Evolutionary conservation across 2,888 invertebrate species (phyloP).

Genomic region (Oligia fasciuncula): DNA sequence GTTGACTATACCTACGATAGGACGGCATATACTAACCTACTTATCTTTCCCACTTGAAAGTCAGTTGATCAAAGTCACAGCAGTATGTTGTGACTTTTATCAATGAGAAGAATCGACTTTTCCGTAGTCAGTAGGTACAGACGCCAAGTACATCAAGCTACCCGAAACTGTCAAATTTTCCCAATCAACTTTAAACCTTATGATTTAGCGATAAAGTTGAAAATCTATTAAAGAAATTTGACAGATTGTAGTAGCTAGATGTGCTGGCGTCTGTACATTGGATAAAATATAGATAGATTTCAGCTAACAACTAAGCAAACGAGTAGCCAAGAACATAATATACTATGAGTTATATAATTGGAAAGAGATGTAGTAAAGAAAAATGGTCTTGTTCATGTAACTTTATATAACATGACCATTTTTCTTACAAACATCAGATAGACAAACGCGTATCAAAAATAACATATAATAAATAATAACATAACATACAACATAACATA

Average conservation of each 20-base stretch:
- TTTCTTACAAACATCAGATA: background rate
- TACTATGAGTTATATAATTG: background rate
- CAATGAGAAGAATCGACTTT: too few species aligned
- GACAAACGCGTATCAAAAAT: background rate
- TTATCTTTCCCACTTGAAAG: background rate
- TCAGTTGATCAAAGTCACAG: background rate
- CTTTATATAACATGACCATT: too few species aligned
- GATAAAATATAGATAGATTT: background rate
- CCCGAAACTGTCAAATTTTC: too few species aligned
- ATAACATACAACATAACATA: too few species aligned
- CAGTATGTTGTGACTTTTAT: background rate
- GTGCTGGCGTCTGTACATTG: too few species aligned
- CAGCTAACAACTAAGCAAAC: background rate
- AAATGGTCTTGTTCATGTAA: too few species aligned
- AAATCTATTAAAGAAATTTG: too few species aligned
- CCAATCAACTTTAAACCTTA: too few species aligned
- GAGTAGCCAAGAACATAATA: background rate
- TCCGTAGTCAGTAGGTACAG: too few species aligned
- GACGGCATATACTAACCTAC: background rate
- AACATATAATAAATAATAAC: slow-evolving; percentile 19
- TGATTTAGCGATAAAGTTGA: too few species aligned
- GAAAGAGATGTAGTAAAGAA: background rate
- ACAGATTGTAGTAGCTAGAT: too few species aligned
- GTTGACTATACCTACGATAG: background rate
- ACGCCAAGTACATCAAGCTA: too few species aligned